A percentile compares a stretch with the other conserved stretches of the same genome.
phyloP scores from a whole-genome alignment of 2,888 invertebrate species.

The Bunonema sp. region DNA sequence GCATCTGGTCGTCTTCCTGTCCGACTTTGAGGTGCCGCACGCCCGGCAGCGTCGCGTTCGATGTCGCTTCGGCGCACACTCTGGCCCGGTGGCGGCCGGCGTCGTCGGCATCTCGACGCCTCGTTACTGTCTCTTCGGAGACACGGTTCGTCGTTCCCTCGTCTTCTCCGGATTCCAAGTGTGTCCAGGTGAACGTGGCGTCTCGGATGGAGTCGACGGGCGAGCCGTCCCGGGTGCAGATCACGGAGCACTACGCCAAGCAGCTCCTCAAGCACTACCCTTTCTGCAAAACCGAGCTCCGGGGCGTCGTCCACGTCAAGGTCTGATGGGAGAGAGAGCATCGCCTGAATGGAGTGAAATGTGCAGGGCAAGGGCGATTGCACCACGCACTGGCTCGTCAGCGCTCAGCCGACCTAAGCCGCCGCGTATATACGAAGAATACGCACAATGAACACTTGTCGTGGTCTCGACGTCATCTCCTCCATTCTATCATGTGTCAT shows the following conservation, averaged over 20 bases:
- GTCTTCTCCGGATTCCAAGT: no score
- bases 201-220: constrained; percentile 38
- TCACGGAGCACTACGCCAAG: constrained; percentile 15
- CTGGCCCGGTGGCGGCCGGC: constrained; percentile 36
- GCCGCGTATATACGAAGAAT: no score
- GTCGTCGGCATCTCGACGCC: constrained; percentile 29
- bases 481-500: no score
- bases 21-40: constrained; percentile 12
- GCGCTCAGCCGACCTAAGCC: no score
- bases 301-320: constrained; percentile 12
- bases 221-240: constrained; percentile 33
- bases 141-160: no score
- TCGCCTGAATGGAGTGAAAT: no score
- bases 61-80: constrained; percentile 36
- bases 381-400: no score
- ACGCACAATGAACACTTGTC: no score
- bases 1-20: neutral
- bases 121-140: constrained; percentile 40
- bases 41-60: constrained; percentile 13
- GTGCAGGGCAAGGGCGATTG: no score
- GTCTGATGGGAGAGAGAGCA: no score
- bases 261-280: constrained; percentile 14
- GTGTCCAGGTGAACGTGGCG: constrained; percentile 30
- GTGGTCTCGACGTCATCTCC: no score
- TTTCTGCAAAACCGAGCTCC: constrained; percentile 9